Base-by-base conservation (phyloP, 2,888 invertebrate species). In the Sepioteuthis lessoniana region DNA sequence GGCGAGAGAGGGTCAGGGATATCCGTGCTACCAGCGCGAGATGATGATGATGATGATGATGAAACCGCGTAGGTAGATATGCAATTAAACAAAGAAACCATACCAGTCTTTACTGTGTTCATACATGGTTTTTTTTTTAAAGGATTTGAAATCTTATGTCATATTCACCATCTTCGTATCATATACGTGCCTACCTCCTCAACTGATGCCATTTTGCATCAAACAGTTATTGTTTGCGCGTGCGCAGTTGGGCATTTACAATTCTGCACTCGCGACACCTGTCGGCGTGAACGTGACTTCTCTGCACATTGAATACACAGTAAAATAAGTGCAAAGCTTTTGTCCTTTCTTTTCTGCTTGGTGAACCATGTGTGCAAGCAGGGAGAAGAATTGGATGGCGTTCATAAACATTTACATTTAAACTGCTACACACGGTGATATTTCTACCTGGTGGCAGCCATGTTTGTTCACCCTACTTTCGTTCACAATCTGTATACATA, bases 341-440 rank as follows among this genome's bases (percentile, higher is more conserved):
- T 76, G n/a, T 76, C 76, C 76, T 76, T 76, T 76, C 76, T 35
- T 76, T n/a, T n/a, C n/a, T n/a, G 25, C 76, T 76, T 76, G 76
- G 76, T n/a, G 76, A 76, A 76, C 76, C 35, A 13, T 76, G 76
- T 76, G n/a, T n/a, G 76, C n/a, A 76, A 76, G 76, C 76, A 76
- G 76, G 4, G 76, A 35, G 16, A 76, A 76, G n/a, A 76, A 76
- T 76, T n/a, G n/a, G 19, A 76, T n/a, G n/a, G n/a, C 76, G 76
- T 76, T 76, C 76, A 76, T 19, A 76, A 76, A 76, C 76, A 76
- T 76, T 76, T 76, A 76, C 76, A 76, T 76, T 76, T 76, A 76
- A 76, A 76, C 76, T n/a, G 76, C n/a, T 76, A 76, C 76, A 76
- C 76, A 76, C 76, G n/a, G 76, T 13, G 76, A n/a, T 35, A 76